Percentiles rank a stretch among this genome's conserved stretches.
These are phyloP conservation scores for Harpagus bidentatus DNA, from an alignment of 2,113 vertebrate species.

Conservation along the genomic window DNA sequence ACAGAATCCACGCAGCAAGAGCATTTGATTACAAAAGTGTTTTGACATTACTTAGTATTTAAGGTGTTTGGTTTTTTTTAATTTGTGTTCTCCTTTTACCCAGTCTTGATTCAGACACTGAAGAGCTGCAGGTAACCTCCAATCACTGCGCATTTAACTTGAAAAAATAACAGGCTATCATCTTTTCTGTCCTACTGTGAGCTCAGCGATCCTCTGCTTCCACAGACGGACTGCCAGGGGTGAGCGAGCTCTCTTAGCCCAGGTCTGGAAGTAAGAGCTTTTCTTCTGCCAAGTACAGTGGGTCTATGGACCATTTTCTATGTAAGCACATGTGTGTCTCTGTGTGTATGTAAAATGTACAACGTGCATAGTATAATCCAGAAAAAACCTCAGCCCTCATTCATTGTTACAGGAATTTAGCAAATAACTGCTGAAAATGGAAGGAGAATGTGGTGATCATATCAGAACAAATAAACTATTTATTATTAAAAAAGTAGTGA, in stretches of 20 bases:
- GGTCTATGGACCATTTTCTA: not conserved
- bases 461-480: not conserved
- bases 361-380: not conserved
- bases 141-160: not conserved
- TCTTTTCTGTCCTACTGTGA: not conserved
- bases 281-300: not conserved
- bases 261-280: not conserved
- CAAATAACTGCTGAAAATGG: not conserved
- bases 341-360: not conserved
- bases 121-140: not conserved
- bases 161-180: not conserved
- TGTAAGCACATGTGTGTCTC: accelerated
- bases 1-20: not conserved
- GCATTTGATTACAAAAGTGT: not conserved
- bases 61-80: accelerated
- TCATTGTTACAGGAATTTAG: not conserved
- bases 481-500: not conserved
- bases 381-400: not conserved
- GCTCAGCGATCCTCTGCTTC: not conserved
- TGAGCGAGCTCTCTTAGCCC: accelerated
- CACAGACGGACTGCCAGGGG: not conserved
- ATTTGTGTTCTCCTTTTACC: not conserved
- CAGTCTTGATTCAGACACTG: not conserved
- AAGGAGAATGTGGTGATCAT: not conserved
- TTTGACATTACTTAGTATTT: not conserved